These are phyloP conservation scores for Sesamia nonagrioides DNA, from an alignment of 1,140 invertebrate genomes.

Conservation along the genomic window DNA sequence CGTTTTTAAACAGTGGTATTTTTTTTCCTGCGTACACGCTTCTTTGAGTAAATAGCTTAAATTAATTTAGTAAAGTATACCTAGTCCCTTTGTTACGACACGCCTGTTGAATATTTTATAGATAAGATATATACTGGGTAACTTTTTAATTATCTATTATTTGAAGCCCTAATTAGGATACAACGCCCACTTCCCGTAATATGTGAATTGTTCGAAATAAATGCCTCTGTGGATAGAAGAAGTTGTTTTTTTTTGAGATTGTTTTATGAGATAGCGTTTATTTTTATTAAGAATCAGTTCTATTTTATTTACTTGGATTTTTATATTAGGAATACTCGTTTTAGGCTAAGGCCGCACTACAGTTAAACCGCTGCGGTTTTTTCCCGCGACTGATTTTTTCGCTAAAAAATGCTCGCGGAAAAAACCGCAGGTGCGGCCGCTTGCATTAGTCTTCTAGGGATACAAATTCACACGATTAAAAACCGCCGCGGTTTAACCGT, in stretches of 20 bases:
- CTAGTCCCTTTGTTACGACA: conserved; percentile 29
- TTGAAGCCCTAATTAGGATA: conserved; percentile 48
- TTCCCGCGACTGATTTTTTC: no score
- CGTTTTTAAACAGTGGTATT: conserved; percentile 10
- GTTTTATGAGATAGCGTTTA: neutral
- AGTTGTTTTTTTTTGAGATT: conserved; percentile 3
- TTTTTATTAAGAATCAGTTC: neutral
- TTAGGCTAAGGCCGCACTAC: no score
- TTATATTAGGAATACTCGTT: neutral
- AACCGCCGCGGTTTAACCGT: no score
- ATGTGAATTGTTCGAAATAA: conserved; percentile 6
- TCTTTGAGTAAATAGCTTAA: conserved; percentile 33
- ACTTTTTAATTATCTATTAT: conserved; percentile 55
- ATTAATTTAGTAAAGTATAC: conserved; percentile 49
- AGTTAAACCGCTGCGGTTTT: no score
- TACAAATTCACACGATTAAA: no score
- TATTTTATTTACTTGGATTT: neutral
- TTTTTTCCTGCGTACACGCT: conserved; percentile 35
- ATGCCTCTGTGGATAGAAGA: conserved; percentile 22
- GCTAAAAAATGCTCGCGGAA: no score
- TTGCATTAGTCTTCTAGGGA: no score
- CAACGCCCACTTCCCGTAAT: conserved; percentile 29
- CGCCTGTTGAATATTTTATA: conserved; percentile 53
- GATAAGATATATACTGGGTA: conserved; percentile 47
- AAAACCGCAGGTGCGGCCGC: no score